phyloP scores from a whole-genome alignment of 2,113 vertebrate species.

The Brienomyrus longianalis region DNA sequence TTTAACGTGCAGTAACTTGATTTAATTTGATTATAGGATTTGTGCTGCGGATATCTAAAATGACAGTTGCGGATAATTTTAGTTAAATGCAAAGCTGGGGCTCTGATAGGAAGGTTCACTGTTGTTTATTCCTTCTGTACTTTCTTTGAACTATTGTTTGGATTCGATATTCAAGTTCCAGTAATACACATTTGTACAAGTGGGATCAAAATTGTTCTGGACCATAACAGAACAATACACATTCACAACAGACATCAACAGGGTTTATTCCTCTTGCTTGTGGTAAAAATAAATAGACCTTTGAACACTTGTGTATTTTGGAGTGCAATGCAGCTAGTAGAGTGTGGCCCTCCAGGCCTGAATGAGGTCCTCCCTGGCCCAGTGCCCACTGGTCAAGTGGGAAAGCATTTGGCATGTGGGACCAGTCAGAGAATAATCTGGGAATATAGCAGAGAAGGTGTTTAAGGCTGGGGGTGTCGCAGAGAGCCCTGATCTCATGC shows the following conservation, averaged over 20 bases:
- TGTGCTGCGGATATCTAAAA: neutral
- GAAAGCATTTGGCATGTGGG: neutral
- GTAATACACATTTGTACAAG: neutral
- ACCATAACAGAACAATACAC: neutral
- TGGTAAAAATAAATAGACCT: neutral
- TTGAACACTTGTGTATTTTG: neutral
- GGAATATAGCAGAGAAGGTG: neutral
- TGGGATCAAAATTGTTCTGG: neutral
- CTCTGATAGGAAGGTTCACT: neutral
- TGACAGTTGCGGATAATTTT: neutral
- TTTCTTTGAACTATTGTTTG: neutral
- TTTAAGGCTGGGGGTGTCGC: neutral
- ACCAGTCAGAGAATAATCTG: neutral
- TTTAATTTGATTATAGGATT: neutral
- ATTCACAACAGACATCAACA: neutral
- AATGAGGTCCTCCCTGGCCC: neutral
- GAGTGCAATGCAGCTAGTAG: neutral
- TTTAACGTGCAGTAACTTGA: neutral
- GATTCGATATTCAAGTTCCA: neutral
- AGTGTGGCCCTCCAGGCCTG: neutral
- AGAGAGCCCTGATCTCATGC: neutral
- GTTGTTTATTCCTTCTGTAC: neutral
- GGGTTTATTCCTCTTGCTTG: neutral
- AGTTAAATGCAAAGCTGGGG: neutral
- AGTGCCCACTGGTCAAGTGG: neutral